Evolutionary conservation across 2,888 invertebrate species (phyloP), one percentile per base, ranked within the genome.

Genomic region (Cerastis leucographa): DNA sequence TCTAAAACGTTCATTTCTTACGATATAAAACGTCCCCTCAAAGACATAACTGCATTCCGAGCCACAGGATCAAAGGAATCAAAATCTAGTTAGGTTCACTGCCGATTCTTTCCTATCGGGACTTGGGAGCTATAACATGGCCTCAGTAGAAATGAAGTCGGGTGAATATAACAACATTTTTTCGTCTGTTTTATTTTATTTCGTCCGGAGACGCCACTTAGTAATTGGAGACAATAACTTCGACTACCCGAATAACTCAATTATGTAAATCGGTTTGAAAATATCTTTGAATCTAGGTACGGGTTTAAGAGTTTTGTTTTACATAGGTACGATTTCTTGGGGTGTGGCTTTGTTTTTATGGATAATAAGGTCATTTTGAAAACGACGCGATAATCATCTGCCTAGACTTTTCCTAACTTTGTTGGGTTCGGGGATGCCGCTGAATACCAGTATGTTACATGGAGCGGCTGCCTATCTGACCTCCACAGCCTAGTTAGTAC

Each of bases 211-310:
- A 74, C 79, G 49, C 44, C 71, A 64, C 74, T 73, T 69, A 62
- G 79, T 86, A 89, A 89, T 86, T 83, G 85, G 72, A 82, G 78
- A 82, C 83, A 80, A 85, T 85, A 72, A 74, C 66, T 80, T 79
- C 67, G 65, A 72, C 78, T 74, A 49, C 68, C 64, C 71, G 72
- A 78, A 79, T 87, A 81, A 87, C 77, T 87, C 80, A 81, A 83
- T 88, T 85, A 88, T 81, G 74, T 62, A 83, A 84, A 83, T 78
- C 68, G 35, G 64, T 77, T 75, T 84, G 70, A 66, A 85, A 77
- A 86, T 79, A 66, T 70, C 69, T 78, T 65, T 22, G 66, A 72
- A 78, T 67, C 56, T 78, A 78, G 75, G 40, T 65, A 71, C 19
- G 70, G 51, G 56, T 74, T 67, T 67, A 22, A 61, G 59, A 35